A percentile compares a stretch with the other conserved stretches of the same genome.
Evolutionary conservation across 2,797 vertebrate species (phyloP).

Genomic region (Heteromormyrus szaboi): DNA sequence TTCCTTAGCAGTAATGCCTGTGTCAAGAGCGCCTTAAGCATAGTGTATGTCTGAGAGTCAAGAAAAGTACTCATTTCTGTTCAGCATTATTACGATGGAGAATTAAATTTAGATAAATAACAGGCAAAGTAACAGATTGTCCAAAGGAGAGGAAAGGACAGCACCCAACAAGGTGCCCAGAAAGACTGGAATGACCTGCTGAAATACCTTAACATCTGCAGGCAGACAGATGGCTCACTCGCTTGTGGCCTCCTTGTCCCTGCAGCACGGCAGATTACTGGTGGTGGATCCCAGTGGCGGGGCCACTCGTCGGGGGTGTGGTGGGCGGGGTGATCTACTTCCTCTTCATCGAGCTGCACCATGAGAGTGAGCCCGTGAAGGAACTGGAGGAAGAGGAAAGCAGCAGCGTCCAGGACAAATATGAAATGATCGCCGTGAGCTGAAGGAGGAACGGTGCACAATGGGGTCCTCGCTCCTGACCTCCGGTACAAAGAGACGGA

Average conservation of each 20-base stretch:
- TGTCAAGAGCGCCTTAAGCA: background rate
- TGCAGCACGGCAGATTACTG: conserved; percentile 78
- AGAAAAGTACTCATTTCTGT: background rate
- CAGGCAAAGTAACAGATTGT: background rate
- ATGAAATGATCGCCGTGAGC: conserved; percentile 72
- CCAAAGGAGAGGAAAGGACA: background rate
- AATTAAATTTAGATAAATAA: background rate
- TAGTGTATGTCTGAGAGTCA: background rate
- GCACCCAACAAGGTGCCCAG: background rate
- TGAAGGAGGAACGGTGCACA: conserved; percentile 32
- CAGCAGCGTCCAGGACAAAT: conserved; percentile 68
- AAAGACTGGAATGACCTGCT: background rate
- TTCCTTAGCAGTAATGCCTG: conserved; percentile 10
- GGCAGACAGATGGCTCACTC: background rate
- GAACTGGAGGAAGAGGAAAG: conserved; percentile 48
- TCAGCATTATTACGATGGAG: background rate
- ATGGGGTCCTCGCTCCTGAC: background rate
- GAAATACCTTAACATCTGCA: background rate
- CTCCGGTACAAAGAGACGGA: background rate
- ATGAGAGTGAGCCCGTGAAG: conserved; percentile 53
- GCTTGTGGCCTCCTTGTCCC: conserved; percentile 19
- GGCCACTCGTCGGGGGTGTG: conserved; percentile 79
- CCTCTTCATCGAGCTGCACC: conserved; percentile 81
- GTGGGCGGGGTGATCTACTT: conserved; percentile 77
- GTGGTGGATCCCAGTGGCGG: conserved; percentile 94